Evolutionary conservation across 2,113 vertebrate species (phyloP), one percentile per base, ranked within the genome.

Genomic region (Myanophis thanlyinensis): DNA sequence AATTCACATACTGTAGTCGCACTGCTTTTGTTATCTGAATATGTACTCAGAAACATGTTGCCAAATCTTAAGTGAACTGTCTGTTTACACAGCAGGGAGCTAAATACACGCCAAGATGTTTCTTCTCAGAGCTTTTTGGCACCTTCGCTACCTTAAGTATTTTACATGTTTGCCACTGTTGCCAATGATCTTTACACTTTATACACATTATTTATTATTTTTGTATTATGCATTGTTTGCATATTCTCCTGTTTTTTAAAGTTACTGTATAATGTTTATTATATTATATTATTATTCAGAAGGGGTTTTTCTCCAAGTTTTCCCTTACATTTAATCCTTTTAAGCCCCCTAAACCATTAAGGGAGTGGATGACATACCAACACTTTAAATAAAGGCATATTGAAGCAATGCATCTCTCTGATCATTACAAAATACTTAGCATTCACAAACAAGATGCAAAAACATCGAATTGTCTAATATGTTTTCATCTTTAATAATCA

Each of bases 1-100:
- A 51, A 88, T 54, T 85, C 51, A 91, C 49, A 47, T 56, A 3
- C 52, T 44, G 35, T 80, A 44, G 35, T 47, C 46, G 7, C 51
- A 85, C 51, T 53, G 46, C 9, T 12, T 84, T 84, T 89, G 40
- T 84, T 35, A 48, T 47, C 27, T 85, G 87, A 23, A 30, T 44
- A 12, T 30, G 25, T 30, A 30, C 40, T 47, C 12, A 40, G 62
- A 80, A 51, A 53, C 40, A 23, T 48, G 25, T 53, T n/a, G 87
- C 91, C 87, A 54, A 84, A 92, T 89, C 47, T 54, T 84, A 91
- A 91, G 91, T 84, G 91, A 84, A 92, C 59, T 92, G 86, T 88
- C 48, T 67, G 47, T 92, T 48, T 88, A 88, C 56, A 80, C 86
- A 92, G 91, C 91, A 92, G 62, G 59, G 86, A 80, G 35, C 9